Percentiles rank a stretch among this genome's conserved stretches.
Conservation (phyloP, 1,140 invertebrate genomes). For the Meloidogyne floridensis region DNA sequence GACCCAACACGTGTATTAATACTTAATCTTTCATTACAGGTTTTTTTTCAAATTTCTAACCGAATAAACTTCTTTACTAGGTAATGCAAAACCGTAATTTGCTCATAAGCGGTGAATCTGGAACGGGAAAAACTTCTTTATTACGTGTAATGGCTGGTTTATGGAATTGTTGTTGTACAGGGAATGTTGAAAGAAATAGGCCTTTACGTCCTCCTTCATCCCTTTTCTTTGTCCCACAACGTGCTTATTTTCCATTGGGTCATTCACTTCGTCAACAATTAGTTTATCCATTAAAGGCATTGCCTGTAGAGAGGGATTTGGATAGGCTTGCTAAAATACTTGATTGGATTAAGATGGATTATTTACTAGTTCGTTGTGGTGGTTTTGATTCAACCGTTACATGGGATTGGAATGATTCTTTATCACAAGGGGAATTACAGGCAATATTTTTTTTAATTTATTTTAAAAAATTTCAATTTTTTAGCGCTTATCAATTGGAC, state of each 20-base stretch:
- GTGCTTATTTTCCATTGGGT: slow-evolving; percentile 71
- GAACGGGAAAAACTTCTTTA: slow-evolving; percentile 73
- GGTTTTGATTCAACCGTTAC: slow-evolving; percentile 69
- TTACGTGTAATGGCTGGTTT: slow-evolving; percentile 71
- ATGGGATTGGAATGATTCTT: slow-evolving; percentile 72
- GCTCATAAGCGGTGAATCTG: slow-evolving; percentile 72
- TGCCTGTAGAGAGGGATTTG: slow-evolving; percentile 62
- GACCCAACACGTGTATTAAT: slow-evolving; percentile 49
- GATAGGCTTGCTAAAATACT: slow-evolving; percentile 65
- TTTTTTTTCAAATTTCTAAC: slow-evolving; percentile 49
- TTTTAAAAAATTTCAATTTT: not conserved
- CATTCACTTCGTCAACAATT: slow-evolving; percentile 70
- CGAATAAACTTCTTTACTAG: not conserved
- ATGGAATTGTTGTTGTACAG: slow-evolving; percentile 67
- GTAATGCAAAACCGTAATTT: slow-evolving; percentile 67
- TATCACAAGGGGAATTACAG: slow-evolving; percentile 72
- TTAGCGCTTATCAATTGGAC: slow-evolving; percentile 72
- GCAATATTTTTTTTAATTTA: not conserved
- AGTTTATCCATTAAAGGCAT: slow-evolving; percentile 64
- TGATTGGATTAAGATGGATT: slow-evolving; percentile 67
- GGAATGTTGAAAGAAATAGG: slow-evolving; percentile 65
- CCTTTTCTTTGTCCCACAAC: slow-evolving; percentile 71
- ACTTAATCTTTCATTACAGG: slow-evolving; percentile 67
- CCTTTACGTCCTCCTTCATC: slow-evolving; percentile 58
- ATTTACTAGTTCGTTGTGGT: slow-evolving; percentile 68